phyloP scores from a whole-genome alignment of 2,113 vertebrate genomes.

The Rhea americana region DNA sequence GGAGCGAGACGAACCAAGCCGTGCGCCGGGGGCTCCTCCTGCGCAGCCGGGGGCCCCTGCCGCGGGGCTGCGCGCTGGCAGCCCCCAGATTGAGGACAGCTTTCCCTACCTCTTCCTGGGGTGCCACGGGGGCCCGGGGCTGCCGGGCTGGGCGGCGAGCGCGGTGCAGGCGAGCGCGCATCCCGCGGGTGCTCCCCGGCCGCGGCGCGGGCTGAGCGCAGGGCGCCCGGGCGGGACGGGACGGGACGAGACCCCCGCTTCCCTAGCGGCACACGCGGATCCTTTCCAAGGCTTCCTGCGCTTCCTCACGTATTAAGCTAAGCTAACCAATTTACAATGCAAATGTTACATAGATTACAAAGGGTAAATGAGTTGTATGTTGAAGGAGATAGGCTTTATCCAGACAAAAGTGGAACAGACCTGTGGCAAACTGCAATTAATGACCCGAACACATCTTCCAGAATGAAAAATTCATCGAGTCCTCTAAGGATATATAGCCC shows the following conservation, averaged over 20 bases:
- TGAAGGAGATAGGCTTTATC: conserved; percentile 81
- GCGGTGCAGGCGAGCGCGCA: too few species aligned
- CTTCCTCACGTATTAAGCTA: conserved; percentile 21
- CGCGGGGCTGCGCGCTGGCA: too few species aligned
- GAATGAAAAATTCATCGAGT: conserved; percentile 89
- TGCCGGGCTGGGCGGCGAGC: too few species aligned
- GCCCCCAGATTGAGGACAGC: too few species aligned
- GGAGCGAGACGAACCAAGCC: not conserved
- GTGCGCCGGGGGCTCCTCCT: accelerated
- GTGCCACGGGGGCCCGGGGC: too few species aligned
- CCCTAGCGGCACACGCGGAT: not conserved
- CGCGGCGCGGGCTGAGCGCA: not conserved
- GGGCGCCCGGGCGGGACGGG: accelerated
- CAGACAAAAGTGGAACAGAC: conserved; percentile 87
- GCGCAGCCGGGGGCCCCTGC: not conserved
- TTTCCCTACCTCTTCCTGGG: too few species aligned
- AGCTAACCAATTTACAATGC: conserved; percentile 69
- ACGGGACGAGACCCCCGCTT: not conserved
- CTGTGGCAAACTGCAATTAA: conserved; percentile 90
- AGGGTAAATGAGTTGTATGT: conserved; percentile 67
- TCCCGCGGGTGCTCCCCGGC: not conserved
- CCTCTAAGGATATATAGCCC: conserved; percentile 77
- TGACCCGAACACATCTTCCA: conserved; percentile 88
- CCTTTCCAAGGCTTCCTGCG: conserved; percentile 18
- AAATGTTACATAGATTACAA: conserved; percentile 61